These are phyloP conservation scores for Menidia menidia DNA, from an alignment of 2,797 vertebrate genomes.

Conservation along the genomic window DNA sequence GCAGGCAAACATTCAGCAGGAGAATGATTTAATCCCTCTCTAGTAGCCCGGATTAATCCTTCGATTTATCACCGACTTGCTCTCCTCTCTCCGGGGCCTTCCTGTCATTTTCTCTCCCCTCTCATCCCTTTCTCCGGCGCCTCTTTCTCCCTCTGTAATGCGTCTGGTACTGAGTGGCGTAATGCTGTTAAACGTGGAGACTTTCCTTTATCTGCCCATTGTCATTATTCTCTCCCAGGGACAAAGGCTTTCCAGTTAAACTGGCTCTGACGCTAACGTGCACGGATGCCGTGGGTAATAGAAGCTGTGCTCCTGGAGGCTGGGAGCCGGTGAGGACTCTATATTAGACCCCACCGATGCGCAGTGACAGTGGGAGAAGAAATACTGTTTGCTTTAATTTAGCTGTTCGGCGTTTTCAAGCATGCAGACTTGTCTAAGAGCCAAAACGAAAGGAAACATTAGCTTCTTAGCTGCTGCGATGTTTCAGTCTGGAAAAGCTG, in stretches of 20 bases:
- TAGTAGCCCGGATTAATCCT: slow-evolving; percentile 79
- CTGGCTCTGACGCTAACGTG: slow-evolving; percentile 20
- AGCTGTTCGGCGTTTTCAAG: no score
- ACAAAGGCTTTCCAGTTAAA: slow-evolving; percentile 51
- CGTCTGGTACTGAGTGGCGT: slow-evolving; percentile 70
- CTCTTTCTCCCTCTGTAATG: slow-evolving; percentile 64
- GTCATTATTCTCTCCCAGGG: slow-evolving; percentile 69
- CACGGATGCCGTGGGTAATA: background rate
- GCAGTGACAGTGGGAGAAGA: background rate
- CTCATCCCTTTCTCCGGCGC: slow-evolving; percentile 52
- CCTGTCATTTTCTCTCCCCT: slow-evolving; percentile 58
- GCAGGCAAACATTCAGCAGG: slow-evolving; percentile 42
- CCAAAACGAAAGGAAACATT: background rate
- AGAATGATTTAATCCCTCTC: slow-evolving; percentile 78
- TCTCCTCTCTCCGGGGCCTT: slow-evolving; percentile 51
- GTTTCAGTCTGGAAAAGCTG: background rate
- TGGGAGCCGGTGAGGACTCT: background rate
- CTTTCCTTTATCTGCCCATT: slow-evolving; percentile 73
- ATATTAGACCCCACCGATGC: background rate
- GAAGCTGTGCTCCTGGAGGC: slow-evolving; percentile 4
- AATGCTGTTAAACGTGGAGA: slow-evolving; percentile 74
- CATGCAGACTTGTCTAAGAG: background rate
- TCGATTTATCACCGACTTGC: slow-evolving; percentile 68
- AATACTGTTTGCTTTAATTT: no score
- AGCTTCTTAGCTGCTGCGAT: background rate